Percentiles rank a stretch among this genome's conserved stretches.
Evolutionary conservation across 2,113 vertebrate species (phyloP).

Genomic region (Nettapus auritus): DNA sequence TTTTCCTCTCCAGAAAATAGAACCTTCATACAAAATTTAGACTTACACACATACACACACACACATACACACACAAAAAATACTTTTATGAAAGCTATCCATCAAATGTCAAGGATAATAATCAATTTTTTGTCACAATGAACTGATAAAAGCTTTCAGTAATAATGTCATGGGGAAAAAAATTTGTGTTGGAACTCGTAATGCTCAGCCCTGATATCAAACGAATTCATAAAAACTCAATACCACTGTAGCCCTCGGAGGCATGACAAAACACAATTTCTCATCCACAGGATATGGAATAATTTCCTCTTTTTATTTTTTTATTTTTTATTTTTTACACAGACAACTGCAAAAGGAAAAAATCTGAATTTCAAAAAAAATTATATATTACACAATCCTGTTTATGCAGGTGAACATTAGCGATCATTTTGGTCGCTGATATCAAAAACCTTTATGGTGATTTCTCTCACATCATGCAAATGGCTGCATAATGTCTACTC

Average conservation of each 20-base stretch:
- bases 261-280: slow-evolving; percentile 89
- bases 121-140: slow-evolving; percentile 96
- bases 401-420: slow-evolving; percentile 78
- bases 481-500: slow-evolving; percentile 82
- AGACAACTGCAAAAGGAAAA: slow-evolving; percentile 66
- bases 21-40: slow-evolving; percentile 53
- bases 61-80: background rate
- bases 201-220: slow-evolving; percentile 82
- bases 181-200: slow-evolving; percentile 89
- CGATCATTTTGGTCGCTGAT: slow-evolving; percentile 74
- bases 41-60: background rate
- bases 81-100: slow-evolving; percentile 93
- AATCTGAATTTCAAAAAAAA: slow-evolving; percentile 74
- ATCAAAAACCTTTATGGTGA: slow-evolving; percentile 81
- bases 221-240: slow-evolving; percentile 86
- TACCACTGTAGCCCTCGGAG: slow-evolving; percentile 82
- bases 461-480: slow-evolving; percentile 87
- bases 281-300: slow-evolving; percentile 83
- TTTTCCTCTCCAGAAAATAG: slow-evolving; percentile 42
- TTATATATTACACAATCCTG: slow-evolving; percentile 56
- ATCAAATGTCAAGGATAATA: slow-evolving; percentile 96
- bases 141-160: slow-evolving; percentile 91
- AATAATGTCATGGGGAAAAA: slow-evolving; percentile 85
- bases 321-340: slow-evolving; percentile 53
- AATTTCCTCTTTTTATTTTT: slow-evolving; percentile 73